Evolutionary conservation across 2,888 invertebrate genomes (phyloP).

Genomic region (Chymomyza procnemis): DNA sequence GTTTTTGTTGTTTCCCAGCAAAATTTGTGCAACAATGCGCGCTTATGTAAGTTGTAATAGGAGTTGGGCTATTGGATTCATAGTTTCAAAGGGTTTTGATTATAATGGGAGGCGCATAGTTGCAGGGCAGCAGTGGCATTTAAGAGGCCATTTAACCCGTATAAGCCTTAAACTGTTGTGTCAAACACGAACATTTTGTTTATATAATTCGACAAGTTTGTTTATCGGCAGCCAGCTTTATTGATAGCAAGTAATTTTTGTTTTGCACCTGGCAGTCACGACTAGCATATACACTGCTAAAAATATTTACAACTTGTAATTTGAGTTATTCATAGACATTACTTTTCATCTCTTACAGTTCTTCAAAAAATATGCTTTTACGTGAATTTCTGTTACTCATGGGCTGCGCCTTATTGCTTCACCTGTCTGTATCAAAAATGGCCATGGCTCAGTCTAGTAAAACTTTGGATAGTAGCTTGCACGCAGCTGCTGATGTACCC

Average conservation of each 20-base stretch:
- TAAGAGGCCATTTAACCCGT: background rate
- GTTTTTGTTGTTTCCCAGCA: background rate
- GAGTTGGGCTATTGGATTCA: background rate
- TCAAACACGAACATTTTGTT: background rate
- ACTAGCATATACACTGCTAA: no score
- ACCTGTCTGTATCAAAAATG: slow-evolving; percentile 24
- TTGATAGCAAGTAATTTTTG: background rate
- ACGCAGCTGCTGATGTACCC: slow-evolving; percentile 8
- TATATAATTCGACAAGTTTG: background rate
- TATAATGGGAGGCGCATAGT: background rate
- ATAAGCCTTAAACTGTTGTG: background rate
- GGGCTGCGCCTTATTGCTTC: slow-evolving; percentile 7
- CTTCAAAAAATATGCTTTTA: background rate
- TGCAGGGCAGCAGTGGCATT: background rate
- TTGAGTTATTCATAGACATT: no score
- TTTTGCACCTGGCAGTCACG: no score
- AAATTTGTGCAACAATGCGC: background rate
- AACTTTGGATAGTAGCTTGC: background rate
- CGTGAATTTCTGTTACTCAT: background rate
- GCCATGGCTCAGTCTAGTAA: background rate
- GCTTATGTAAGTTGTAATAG: background rate
- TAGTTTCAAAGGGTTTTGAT: background rate
- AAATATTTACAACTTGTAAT: no score
- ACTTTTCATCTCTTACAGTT: background rate
- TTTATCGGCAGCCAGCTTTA: background rate